Conservation (phyloP, 2,113 vertebrate species). For the Geothlypis trichas region DNA sequence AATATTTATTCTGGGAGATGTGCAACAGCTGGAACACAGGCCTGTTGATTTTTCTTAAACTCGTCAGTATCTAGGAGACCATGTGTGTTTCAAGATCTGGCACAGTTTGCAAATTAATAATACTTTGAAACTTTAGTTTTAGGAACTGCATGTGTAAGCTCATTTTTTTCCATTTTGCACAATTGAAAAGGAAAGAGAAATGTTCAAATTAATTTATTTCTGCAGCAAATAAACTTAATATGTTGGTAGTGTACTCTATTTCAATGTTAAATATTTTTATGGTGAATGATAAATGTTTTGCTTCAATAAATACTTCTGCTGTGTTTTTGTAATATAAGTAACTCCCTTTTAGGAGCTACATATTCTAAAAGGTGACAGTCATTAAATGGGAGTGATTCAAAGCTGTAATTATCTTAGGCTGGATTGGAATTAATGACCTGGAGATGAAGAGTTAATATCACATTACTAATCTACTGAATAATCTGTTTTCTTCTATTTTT, state of each 20-base stretch:
- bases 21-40: conserved; percentile 5
- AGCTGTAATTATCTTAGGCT: background rate
- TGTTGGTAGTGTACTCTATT: background rate
- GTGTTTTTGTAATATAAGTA: background rate
- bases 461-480: background rate
- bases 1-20: conserved; percentile 6
- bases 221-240: background rate
- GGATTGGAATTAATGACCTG: background rate
- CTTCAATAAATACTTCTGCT: background rate
- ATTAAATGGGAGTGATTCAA: background rate
- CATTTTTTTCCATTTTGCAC: background rate
- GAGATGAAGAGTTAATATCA: background rate
- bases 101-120: background rate
- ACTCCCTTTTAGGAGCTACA: background rate
- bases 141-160: background rate
- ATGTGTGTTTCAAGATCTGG: background rate
- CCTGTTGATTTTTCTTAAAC: background rate
- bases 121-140: background rate
- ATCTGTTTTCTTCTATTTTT: background rate
- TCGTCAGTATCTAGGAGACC: background rate
- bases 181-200: background rate
- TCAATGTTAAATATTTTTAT: background rate
- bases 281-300: background rate
- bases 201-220: background rate
- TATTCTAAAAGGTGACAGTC: background rate